Base-by-base conservation (phyloP, 35 echinoderm and acorn worm species). In the Heliocidaris erythrogramma region DNA sequence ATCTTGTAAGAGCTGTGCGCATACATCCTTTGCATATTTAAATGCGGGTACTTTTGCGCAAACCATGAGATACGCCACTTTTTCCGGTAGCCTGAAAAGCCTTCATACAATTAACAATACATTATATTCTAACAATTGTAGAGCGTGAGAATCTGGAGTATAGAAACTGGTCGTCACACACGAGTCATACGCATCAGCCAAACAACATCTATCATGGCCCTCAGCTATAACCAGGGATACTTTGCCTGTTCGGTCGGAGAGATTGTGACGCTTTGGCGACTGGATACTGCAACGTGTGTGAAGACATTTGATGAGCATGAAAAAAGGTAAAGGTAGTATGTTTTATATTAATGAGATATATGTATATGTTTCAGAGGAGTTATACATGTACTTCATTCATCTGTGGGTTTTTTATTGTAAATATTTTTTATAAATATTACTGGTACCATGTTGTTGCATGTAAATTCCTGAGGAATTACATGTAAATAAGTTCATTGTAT, bases 71-170 rank as follows among this genome's bases (percentile, higher is more conserved):
- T n/a, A n/a, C n/a, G n/a, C n/a, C n/a, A n/a, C n/a, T n/a, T n/a
- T n/a, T n/a, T n/a, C n/a, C n/a, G n/a, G n/a, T n/a, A n/a, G n/a
- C n/a, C n/a, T n/a, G n/a, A n/a, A n/a, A n/a, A n/a, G n/a, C n/a
- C n/a, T n/a, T n/a, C n/a, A n/a, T n/a, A n/a, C n/a, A n/a, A n/a
- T n/a, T n/a, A n/a, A n/a, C n/a, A n/a, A n/a, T n/a, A n/a, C n/a
- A n/a, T n/a, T n/a, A n/a, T 78, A 78, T n/a, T 78, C 21, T 8
- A 21, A 29, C 65, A 49, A 86, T 90, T 60, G 17, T 91, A 99
- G 98, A 99, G 97, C 53, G 90, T 99, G 24, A 93, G 98, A 85
- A 95, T 99, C 53, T 99, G 98, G 98, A 99, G 96, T 85, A 94
- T 95, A 27, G 96, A 97, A 59, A 97, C 98, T 13, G 98, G 98